Base-by-base conservation (phyloP, 2,888 invertebrate genomes). In the Stenchaetothrips biformis region DNA sequence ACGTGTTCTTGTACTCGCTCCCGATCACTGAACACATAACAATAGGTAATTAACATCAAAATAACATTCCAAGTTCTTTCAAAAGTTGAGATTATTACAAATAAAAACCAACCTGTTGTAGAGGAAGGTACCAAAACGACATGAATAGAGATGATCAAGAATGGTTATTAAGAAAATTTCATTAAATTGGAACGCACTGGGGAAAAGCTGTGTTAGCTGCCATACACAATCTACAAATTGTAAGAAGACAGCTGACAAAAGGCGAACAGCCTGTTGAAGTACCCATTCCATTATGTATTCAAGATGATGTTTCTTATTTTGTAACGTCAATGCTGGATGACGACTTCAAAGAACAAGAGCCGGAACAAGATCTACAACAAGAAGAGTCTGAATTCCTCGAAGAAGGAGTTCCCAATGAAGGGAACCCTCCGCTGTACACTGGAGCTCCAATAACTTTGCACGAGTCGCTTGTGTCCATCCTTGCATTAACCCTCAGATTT, bases 211-310 rank as follows among this genome's bases (percentile, higher is more conserved):
- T 81, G 92, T 93, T 79, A 98, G 93, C 88, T 99, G 98, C 97
- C 98, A 99, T 0, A 99, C 98, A 87, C 98, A 97, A 87, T 99
- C 99, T 83, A 99, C 93, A 88, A 99, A 99, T 87, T 99, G 99
- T 9, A 99, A 90, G 88, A 99, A 99, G 4, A 99, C 96, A 0
- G 99, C n/a, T n/a, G n/a, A n/a, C n/a, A n/a, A n/a, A n/a, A n/a
- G n/a, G n/a, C n/a, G n/a, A n/a, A n/a, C n/a, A n/a, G n/a, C n/a
- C n/a, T n/a, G n/a, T n/a, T n/a, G n/a, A n/a, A n/a, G n/a, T n/a
- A n/a, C n/a, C n/a, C n/a, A n/a, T n/a, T n/a, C n/a, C n/a, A n/a
- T n/a, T n/a, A n/a, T n/a, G n/a, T n/a, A n/a, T n/a, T n/a, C n/a
- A n/a, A n/a, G n/a, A n/a, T n/a, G n/a, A n/a, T n/a, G n/a, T n/a